phyloP scores from a whole-genome alignment of 2,888 invertebrate genomes.

The Oscheius myriophilus region DNA sequence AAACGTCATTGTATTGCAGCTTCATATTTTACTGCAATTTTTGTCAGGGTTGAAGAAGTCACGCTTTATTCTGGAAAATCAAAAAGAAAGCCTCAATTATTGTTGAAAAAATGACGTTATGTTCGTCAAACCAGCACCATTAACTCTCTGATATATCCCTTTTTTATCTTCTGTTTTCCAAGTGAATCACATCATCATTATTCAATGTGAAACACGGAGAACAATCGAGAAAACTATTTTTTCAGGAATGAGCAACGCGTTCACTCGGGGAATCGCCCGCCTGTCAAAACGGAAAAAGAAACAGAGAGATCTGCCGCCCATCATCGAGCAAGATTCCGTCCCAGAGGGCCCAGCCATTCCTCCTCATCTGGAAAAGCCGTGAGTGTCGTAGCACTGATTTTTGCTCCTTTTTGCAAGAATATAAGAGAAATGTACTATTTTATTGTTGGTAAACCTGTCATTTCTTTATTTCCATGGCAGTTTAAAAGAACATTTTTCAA shows the following conservation, averaged over 20 bases:
- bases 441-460: too few relatives aligned
- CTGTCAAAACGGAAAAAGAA: constrained; percentile 29
- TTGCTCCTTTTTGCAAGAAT: too few relatives aligned
- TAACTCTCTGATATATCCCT: background rate
- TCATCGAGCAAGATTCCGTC: constrained; percentile 22
- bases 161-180: constrained; percentile 5
- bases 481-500: too few relatives aligned
- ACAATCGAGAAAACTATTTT: background rate
- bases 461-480: too few relatives aligned
- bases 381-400: background rate
- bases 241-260: constrained; percentile 14
- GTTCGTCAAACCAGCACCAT: too few relatives aligned
- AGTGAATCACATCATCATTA: background rate
- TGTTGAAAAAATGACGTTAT: too few relatives aligned
- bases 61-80: too few relatives aligned
- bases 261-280: constrained; percentile 21
- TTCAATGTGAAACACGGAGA: background rate
- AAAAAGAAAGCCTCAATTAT: too few relatives aligned
- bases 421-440: too few relatives aligned
- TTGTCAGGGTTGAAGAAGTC: too few relatives aligned
- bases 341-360: constrained; percentile 9
- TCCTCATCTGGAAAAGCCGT: constrained; percentile 21
- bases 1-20: too few relatives aligned
- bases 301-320: constrained; percentile 17
- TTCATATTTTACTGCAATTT: too few relatives aligned